Percentiles rank a stretch among this genome's conserved stretches.
Conservation (phyloP, 2,113 vertebrate genomes). For the Leptosomus discolor region DNA sequence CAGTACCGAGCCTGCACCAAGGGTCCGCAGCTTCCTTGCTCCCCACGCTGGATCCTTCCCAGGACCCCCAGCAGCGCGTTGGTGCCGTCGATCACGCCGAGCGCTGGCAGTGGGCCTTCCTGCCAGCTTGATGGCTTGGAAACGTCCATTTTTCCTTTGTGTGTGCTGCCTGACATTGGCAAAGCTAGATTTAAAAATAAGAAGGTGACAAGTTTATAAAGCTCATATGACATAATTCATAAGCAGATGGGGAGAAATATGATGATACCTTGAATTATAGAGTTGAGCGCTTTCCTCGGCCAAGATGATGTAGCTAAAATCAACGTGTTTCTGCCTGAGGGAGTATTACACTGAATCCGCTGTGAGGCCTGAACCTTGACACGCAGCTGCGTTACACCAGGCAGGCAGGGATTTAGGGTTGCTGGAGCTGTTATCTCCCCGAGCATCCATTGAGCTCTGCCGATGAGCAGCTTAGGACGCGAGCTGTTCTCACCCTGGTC, state of each 20-base stretch:
- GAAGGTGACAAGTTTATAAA: neutral
- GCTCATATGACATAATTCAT: neutral
- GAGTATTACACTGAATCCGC: neutral
- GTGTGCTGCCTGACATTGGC: neutral
- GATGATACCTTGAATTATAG: neutral
- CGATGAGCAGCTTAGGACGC: neutral
- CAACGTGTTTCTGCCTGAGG: neutral
- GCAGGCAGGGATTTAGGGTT: neutral
- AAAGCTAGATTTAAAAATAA: slow-evolving; percentile 7
- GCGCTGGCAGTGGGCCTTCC: neutral
- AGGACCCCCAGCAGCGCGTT: neutral
- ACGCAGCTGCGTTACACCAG: neutral
- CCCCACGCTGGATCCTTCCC: neutral
- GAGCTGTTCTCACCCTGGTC: neutral
- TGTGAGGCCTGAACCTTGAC: neutral
- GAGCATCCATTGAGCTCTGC: neutral
- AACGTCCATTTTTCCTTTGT: neutral
- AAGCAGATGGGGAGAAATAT: neutral
- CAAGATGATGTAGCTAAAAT: neutral
- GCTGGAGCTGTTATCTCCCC: neutral
- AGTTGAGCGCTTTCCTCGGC: neutral
- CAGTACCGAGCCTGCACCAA: neutral
- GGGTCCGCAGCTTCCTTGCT: neutral
- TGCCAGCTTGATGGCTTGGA: neutral
- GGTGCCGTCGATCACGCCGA: neutral